Evolutionary conservation across 2,888 invertebrate genomes (phyloP).

Genomic region (Galerucella pusilla): DNA sequence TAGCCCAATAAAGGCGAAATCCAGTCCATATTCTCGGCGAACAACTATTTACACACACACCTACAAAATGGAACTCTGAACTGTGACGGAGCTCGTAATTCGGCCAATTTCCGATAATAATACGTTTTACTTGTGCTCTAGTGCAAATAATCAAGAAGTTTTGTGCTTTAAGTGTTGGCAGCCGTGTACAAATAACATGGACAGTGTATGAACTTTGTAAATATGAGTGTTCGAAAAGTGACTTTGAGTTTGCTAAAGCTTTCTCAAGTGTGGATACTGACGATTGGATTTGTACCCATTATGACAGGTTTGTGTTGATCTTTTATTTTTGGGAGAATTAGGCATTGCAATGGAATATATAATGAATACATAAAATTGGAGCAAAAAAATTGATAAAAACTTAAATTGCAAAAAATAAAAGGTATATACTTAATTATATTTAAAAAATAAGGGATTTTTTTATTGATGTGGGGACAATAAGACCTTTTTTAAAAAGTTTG

Average conservation of each 20-base stretch:
- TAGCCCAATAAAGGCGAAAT: constrained; percentile 37
- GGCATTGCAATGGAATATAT: neutral
- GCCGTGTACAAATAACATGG: constrained; percentile 26
- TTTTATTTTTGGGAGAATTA: neutral
- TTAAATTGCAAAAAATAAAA: no score
- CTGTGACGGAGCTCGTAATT: constrained; percentile 22
- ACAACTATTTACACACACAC: constrained; percentile 38
- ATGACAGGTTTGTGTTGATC: constrained; percentile 50
- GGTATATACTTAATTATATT: no score
- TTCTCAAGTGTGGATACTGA: constrained; percentile 52
- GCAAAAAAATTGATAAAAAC: neutral
- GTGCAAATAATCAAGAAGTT: constrained; percentile 40
- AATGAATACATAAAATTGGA: neutral
- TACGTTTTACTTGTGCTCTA: constrained; percentile 33
- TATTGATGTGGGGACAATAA: no score
- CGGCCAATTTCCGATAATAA: constrained; percentile 35
- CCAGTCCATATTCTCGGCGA: constrained; percentile 35
- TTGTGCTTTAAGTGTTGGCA: constrained; percentile 2
- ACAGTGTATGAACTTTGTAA: constrained; percentile 45
- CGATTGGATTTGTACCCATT: constrained; percentile 47
- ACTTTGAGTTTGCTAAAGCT: constrained; percentile 50
- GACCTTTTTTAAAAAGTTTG: no score
- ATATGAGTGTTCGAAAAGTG: constrained; percentile 49
- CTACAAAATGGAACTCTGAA: constrained; percentile 19
- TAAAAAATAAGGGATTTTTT: no score